Evolutionary conservation across 2,113 vertebrate species (phyloP).

Genomic region (Ibidorhyncha struthersii): DNA sequence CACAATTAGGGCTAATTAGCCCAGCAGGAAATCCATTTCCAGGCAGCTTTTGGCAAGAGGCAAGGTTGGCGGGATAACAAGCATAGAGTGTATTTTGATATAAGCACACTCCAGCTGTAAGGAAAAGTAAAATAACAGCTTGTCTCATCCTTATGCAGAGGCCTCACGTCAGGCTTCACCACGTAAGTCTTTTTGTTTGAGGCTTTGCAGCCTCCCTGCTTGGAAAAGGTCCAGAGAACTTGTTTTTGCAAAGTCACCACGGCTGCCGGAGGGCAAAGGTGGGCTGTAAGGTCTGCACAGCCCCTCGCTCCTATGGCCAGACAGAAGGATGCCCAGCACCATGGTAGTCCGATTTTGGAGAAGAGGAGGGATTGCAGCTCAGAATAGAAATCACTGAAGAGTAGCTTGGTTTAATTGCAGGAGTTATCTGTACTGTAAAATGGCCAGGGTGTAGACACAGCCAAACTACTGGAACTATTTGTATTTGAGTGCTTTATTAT

Average conservation of each 20-base stretch:
- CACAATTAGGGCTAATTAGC: conserved; percentile 71
- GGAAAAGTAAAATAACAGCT: conserved; percentile 58
- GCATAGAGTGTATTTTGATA: conserved; percentile 62
- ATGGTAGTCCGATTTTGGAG: fast-evolving
- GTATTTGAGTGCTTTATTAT: conserved; percentile 98
- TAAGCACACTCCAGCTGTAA: conserved; percentile 65
- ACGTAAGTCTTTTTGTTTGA: conserved; percentile 7
- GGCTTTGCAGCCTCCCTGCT: neutral
- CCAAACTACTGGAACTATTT: conserved; percentile 23
- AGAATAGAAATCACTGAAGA: neutral
- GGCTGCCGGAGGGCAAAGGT: fast-evolving
- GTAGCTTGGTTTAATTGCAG: neutral
- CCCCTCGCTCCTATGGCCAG: neutral
- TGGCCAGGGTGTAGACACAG: neutral
- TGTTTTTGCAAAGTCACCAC: neutral
- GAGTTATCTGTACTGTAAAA: fast-evolving
- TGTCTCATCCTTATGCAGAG: conserved; percentile 2
- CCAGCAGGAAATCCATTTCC: conserved; percentile 72
- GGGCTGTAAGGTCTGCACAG: neutral
- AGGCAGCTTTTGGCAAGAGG: conserved; percentile 68
- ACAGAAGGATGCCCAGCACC: neutral
- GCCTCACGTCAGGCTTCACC: neutral
- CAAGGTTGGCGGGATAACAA: conserved; percentile 52
- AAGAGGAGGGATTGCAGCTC: neutral
- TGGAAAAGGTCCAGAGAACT: neutral